Percentiles rank a stretch among this genome's conserved stretches.
Evolutionary conservation across 2,113 vertebrate species (phyloP).

Genomic region (Arvicanthis niloticus): DNA sequence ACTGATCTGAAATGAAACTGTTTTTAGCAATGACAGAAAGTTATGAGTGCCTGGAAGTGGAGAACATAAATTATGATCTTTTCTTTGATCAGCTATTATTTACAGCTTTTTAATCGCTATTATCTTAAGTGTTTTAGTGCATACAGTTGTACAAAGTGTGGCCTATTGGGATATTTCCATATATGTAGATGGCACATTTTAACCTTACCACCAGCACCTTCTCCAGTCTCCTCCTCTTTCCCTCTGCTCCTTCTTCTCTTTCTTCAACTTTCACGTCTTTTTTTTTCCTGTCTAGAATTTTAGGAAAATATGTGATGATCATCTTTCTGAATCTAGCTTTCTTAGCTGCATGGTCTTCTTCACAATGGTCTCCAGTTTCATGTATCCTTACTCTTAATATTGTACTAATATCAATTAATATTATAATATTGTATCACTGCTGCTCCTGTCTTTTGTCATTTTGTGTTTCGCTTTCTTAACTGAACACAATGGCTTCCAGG

Average conservation of each 20-base stretch:
- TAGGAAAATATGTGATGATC: neutral
- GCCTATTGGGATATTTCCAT: neutral
- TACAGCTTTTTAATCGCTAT: neutral
- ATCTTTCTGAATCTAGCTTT: neutral
- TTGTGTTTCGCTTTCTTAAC: neutral
- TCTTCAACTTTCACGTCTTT: neutral
- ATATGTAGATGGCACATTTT: neutral
- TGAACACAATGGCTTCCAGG: neutral
- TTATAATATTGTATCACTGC: no score
- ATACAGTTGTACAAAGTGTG: neutral
- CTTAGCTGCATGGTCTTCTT: no score
- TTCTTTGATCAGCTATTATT: neutral
- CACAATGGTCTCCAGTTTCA: neutral
- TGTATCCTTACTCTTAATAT: neutral
- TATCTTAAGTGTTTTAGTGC: neutral
- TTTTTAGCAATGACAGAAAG: constrained; percentile 20
- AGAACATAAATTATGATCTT: constrained; percentile 42
- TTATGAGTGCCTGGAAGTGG: neutral
- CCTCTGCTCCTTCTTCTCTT: neutral
- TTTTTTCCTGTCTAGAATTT: neutral
- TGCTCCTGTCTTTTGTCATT: neutral
- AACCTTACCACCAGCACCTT: no score
- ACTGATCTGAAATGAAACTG: constrained; percentile 28
- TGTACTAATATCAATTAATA: neutral
- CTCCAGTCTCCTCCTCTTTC: neutral